Base-by-base conservation (phyloP, 53 echinoderm and acorn worm genomes). In the Actinopyga echinites region DNA sequence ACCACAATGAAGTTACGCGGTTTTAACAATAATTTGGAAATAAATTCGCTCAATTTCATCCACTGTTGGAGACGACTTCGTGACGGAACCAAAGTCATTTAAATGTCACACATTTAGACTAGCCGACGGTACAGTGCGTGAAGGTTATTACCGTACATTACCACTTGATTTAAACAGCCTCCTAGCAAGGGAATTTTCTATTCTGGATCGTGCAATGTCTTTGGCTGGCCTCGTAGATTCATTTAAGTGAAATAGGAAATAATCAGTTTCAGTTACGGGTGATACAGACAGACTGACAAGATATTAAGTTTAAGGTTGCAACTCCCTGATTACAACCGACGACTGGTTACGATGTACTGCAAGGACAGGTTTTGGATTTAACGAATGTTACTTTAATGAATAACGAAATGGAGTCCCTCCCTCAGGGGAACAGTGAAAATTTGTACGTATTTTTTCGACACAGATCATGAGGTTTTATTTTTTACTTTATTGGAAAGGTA, bases 1-100 rank as follows among this genome's bases (percentile, higher is more conserved):
- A 21, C 68, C 38, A 38, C 37, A 68, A 34, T 68, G 38, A 34
- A 68, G 37, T 68, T 68, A 68, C 68, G 34, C 33, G 68, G 63
- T 6, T 68, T 36, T 32, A 68, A 30, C 68, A 68, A 34, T 68
- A 68, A 68, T 68, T 34, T 68, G 68, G 21, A 22, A 68, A 68
- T 68, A 68, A 68, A 68, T 68, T 68, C 68, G n/a, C 68, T 68
- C 68, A 68, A 68, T 68, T 68, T 68, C 34, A 68, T 68, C 68
- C 68, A 68, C 68, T 35, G 68, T n/a, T 68, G 68, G 68, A 68
- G 34, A 38, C n/a, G n/a, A 35, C 68, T 21, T 34, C 68, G 68
- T 68, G 68, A 68, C 35, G 22, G 68, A 68, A 68, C 32, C 38
- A n/a, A 22, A 38, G 68, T 21, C 35, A 34, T 33, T 36, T 68